These are phyloP conservation scores for Alethe diademata DNA, from an alignment of 2,113 vertebrate species.

Conservation along the genomic window DNA sequence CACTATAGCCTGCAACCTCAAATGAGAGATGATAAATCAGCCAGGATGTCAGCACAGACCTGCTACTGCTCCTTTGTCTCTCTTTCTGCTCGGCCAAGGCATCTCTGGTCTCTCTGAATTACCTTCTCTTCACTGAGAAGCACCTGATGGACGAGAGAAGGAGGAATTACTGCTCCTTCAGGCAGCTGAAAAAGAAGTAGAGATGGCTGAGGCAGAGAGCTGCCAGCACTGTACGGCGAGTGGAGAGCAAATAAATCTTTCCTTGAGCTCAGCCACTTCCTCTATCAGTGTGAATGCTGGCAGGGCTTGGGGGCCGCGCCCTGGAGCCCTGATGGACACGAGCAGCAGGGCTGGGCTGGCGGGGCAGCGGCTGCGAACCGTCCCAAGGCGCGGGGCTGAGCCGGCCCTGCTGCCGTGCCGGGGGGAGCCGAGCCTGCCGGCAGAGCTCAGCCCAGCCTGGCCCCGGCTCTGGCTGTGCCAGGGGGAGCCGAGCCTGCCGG, in stretches of 20 bases:
- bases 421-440: too few relatives aligned
- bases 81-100: constrained; percentile 56
- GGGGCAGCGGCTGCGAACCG: background rate
- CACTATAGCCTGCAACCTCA: background rate
- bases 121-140: background rate
- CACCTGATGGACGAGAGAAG: background rate
- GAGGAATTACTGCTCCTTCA: background rate
- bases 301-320: constrained; percentile 9
- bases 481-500: too few relatives aligned
- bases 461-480: too few relatives aligned
- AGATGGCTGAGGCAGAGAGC: background rate
- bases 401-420: accelerated
- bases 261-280: constrained; percentile 22
- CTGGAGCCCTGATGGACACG: background rate
- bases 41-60: constrained; percentile 55
- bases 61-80: constrained; percentile 40
- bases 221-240: background rate
- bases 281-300: background rate
- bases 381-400: background rate
- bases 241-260: background rate
- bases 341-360: background rate
- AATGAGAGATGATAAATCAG: background rate
- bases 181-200: background rate
- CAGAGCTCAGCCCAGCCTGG: background rate
- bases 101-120: constrained; percentile 1